Conservation (phyloP, 2,113 vertebrate species). For the Plecotus auritus region DNA sequence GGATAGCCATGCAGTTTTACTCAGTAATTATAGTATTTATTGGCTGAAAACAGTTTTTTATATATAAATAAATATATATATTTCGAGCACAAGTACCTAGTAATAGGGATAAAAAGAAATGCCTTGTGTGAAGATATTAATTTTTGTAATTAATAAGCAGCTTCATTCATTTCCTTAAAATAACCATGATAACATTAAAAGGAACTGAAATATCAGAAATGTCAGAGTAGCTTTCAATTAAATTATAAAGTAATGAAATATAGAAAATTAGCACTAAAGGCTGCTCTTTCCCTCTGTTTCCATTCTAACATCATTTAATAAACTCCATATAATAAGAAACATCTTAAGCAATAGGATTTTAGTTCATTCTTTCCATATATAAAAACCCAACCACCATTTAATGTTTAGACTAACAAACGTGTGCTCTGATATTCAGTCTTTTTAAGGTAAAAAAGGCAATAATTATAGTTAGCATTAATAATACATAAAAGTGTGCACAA, state of each 20-base stretch:
- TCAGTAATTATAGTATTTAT: constrained; percentile 19
- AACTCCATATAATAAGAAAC: constrained; percentile 13
- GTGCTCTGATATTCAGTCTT: constrained; percentile 19
- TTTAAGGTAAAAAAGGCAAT: constrained; percentile 53
- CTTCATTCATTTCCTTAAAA: constrained; percentile 46
- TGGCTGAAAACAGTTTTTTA: constrained; percentile 27
- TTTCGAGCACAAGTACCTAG: constrained; percentile 30
- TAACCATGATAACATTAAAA: constrained; percentile 23
- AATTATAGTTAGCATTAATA: constrained; percentile 42
- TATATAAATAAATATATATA: background rate
- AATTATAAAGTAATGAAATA: constrained; percentile 7
- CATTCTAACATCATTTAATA: constrained; percentile 19
- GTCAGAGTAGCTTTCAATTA: background rate
- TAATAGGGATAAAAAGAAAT: constrained; percentile 22
- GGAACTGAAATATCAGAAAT: background rate
- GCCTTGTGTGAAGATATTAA: background rate
- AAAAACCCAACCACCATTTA: background rate
- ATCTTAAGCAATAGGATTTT: constrained; percentile 36
- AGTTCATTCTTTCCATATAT: background rate
- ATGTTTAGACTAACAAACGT: background rate
- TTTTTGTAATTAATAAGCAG: constrained; percentile 34
- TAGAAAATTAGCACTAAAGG: background rate
- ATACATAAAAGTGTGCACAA: background rate
- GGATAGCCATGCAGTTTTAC: background rate
- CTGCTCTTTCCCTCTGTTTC: background rate